A percentile compares a stretch with the other conserved stretches of the same genome.
Conservation (phyloP, 30 jellyfish, hydroid and myxozoan genomes). For the Catostylus mosaicus region DNA sequence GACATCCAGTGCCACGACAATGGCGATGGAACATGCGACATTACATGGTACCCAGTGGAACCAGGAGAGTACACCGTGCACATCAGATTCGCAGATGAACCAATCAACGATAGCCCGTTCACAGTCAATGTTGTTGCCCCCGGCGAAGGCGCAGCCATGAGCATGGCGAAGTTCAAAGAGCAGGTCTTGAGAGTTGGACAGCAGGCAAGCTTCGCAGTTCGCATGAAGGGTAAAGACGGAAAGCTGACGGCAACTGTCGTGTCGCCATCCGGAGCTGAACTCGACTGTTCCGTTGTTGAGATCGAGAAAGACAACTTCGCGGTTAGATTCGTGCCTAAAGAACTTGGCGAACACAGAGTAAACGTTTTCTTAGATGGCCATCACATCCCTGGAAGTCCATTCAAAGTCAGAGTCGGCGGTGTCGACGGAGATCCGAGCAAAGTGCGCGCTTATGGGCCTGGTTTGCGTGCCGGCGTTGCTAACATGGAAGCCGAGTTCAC, state of each 20-base stretch:
- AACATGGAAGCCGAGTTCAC: slow-evolving; percentile 90
- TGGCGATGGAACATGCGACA: slow-evolving; percentile 97
- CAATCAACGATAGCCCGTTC: slow-evolving; percentile 98
- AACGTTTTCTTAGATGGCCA: slow-evolving; percentile 95
- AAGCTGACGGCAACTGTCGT: slow-evolving; percentile 89
- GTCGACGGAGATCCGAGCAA: slow-evolving; percentile 98
- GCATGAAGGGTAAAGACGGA: slow-evolving; percentile 97
- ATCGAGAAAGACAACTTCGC: slow-evolving; percentile 95
- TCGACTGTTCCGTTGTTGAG: slow-evolving; percentile 95
- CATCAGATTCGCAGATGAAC: slow-evolving; percentile 89
- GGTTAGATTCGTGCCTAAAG: slow-evolving; percentile 97
- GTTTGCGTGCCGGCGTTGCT: slow-evolving; percentile 90
- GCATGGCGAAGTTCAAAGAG: slow-evolving; percentile 97
- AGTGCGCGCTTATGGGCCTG: slow-evolving; percentile 96
- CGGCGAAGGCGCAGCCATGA: slow-evolving; percentile 93
- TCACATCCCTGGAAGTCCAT: slow-evolving; percentile 99
- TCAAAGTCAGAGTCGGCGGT: slow-evolving; percentile 96
- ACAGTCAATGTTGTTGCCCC: slow-evolving; percentile 81
- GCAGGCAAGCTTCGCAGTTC: slow-evolving; percentile 98
- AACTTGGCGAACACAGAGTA: slow-evolving; percentile 96
- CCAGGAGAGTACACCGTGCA: slow-evolving; percentile 98
- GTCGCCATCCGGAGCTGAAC: slow-evolving; percentile 94
- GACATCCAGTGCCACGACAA: slow-evolving; percentile 98
- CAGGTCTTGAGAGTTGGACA: slow-evolving; percentile 97
- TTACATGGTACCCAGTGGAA: slow-evolving; percentile 98